These are phyloP conservation scores for Sarcophilus harrisii DNA, from an alignment of 2,797 vertebrate genomes.

Conservation along the genomic window DNA sequence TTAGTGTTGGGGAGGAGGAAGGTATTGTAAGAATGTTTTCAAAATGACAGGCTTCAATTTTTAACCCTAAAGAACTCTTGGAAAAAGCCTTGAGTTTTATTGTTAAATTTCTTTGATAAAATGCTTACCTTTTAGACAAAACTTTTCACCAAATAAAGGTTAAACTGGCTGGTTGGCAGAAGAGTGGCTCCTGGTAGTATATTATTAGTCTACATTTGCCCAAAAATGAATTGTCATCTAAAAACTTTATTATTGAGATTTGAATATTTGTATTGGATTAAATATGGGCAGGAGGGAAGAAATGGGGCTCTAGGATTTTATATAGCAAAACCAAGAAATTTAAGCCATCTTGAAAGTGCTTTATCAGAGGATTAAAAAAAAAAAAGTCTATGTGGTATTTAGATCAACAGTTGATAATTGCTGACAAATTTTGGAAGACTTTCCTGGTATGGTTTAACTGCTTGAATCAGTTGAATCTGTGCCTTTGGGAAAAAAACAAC, in stretches of 20 bases:
- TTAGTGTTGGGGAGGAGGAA: background rate
- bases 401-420: background rate
- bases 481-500: background rate
- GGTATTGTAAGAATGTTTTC: background rate
- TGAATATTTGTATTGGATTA: background rate
- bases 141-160: background rate
- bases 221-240: background rate
- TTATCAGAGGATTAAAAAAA: background rate
- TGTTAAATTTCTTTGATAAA: background rate
- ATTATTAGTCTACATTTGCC: background rate
- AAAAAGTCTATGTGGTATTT: background rate
- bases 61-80: background rate
- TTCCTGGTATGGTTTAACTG: background rate
- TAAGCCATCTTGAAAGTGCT: background rate
- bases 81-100: background rate
- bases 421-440: background rate
- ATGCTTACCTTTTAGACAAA: background rate
- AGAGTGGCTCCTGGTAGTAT: background rate
- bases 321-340: background rate
- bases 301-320: fast-evolving
- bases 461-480: background rate
- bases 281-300: background rate
- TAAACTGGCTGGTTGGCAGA: background rate
- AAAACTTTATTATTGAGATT: background rate
- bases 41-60: background rate